Conservation (phyloP, 2,888 invertebrate species). For the Melitaea athalia region DNA sequence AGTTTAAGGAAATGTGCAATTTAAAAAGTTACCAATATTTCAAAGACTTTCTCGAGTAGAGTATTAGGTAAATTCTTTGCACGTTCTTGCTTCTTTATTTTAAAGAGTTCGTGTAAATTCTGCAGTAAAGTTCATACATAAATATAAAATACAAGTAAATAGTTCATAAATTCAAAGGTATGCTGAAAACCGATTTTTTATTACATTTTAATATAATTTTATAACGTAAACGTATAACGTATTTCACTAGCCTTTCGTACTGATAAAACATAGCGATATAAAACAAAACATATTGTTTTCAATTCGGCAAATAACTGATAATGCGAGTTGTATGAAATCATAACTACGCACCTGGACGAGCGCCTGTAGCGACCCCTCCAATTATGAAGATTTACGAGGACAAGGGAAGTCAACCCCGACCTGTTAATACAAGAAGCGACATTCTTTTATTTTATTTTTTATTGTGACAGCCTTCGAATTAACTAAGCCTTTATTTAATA, state of each 20-base stretch:
- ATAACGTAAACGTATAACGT: background rate
- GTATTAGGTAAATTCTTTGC: background rate
- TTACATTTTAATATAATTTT: too few species aligned
- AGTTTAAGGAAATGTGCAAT: background rate
- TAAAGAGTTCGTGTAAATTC: background rate
- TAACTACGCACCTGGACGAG: constrained; percentile 31
- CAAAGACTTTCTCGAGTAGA: background rate
- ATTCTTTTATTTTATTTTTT: background rate
- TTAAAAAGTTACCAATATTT: background rate
- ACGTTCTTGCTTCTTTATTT: background rate
- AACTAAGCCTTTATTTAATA: too few species aligned
- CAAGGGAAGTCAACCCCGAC: constrained; percentile 3
- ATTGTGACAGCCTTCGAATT: background rate
- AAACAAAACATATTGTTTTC: background rate
- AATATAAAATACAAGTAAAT: too few species aligned
- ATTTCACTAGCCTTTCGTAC: background rate
- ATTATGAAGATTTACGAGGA: constrained; percentile 31
- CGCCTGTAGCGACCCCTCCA: constrained; percentile 31
- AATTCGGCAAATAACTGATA: constrained; percentile 24
- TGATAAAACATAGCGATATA: background rate
- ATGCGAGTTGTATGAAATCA: constrained; percentile 29
- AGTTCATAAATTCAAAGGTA: too few species aligned
- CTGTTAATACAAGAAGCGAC: constrained; percentile 1
- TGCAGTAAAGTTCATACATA: background rate
- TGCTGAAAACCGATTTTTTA: too few species aligned